These are phyloP conservation scores for Mythimna ferrago DNA, from an alignment of 2,888 invertebrate species.

Conservation along the genomic window DNA sequence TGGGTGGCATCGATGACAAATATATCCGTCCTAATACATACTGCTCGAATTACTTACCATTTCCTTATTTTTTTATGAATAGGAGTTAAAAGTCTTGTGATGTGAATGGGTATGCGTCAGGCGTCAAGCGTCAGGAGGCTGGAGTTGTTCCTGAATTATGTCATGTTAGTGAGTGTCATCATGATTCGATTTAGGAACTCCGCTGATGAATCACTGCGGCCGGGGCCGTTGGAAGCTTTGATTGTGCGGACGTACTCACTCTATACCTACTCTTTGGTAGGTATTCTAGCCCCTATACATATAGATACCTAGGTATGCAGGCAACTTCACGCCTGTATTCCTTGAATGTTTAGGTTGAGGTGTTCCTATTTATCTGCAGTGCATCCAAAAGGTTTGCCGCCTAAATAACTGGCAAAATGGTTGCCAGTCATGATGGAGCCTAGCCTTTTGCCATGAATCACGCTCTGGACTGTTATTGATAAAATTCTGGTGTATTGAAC, in stretches of 20 bases:
- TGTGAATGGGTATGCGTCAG: slow-evolving; percentile 18
- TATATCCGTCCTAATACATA: slow-evolving; percentile 13
- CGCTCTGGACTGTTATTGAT: no score
- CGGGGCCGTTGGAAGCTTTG: not conserved
- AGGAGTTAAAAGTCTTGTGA: not conserved
- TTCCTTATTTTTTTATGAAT: slow-evolving; percentile 8
- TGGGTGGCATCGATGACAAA: slow-evolving; percentile 46
- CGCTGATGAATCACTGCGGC: slow-evolving; percentile 29
- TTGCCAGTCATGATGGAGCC: no score
- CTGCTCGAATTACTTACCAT: slow-evolving; percentile 13
- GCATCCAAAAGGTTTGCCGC: no score
- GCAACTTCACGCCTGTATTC: no score
- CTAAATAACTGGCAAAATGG: no score
- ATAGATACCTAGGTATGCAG: no score
- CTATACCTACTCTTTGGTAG: not conserved
- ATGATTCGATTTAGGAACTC: slow-evolving; percentile 17
- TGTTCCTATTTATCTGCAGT: not conserved
- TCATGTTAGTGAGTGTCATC: slow-evolving; percentile 32
- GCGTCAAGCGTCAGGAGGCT: not conserved
- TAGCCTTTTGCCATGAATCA: no score
- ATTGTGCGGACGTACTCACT: not conserved
- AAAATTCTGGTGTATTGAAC: no score
- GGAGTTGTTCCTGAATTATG: slow-evolving; percentile 25
- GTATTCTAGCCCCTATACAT: no score
- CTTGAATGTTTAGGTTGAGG: not conserved